Conservation (phyloP, 2,113 vertebrate genomes). For the Actinemys pallida region DNA sequence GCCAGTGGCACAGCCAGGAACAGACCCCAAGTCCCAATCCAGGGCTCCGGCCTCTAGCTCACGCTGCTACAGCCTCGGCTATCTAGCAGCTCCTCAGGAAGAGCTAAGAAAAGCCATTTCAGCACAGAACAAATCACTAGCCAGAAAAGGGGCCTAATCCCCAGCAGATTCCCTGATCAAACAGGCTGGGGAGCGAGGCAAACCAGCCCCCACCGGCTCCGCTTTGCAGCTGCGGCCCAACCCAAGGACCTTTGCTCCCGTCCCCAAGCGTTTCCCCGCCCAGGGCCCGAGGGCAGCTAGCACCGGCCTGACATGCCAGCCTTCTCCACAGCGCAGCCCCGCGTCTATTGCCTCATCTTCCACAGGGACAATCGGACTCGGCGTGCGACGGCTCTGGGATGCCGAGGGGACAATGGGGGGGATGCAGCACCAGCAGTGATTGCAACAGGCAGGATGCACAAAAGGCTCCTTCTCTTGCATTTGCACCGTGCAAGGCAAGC, state of each 20-base stretch:
- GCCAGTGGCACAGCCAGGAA: not conserved
- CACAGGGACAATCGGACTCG: not conserved
- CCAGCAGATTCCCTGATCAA: not conserved
- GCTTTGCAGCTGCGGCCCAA: not conserved
- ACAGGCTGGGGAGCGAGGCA: not conserved
- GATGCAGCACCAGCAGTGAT: too few species aligned
- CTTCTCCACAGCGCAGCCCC: not conserved
- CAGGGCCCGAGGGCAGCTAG: not conserved
- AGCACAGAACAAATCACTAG: not conserved
- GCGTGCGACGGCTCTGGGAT: not conserved
- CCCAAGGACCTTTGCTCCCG: not conserved
- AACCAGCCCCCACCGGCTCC: not conserved
- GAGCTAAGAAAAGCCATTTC: not conserved
- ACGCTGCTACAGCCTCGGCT: not conserved
- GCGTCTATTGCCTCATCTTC: not conserved
- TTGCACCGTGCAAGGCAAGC: not conserved
- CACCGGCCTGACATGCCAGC: not conserved
- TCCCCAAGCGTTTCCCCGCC: not conserved
- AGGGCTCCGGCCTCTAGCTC: not conserved
- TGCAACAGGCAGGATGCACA: not conserved
- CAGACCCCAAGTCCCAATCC: not conserved
- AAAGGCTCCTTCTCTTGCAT: not conserved
- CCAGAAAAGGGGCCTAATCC: not conserved
- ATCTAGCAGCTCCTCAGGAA: not conserved
- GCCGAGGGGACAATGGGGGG: not conserved